Evolutionary conservation across 1,140 invertebrate species (phyloP).

Genomic region (Holcopasites calliopsidis): DNA sequence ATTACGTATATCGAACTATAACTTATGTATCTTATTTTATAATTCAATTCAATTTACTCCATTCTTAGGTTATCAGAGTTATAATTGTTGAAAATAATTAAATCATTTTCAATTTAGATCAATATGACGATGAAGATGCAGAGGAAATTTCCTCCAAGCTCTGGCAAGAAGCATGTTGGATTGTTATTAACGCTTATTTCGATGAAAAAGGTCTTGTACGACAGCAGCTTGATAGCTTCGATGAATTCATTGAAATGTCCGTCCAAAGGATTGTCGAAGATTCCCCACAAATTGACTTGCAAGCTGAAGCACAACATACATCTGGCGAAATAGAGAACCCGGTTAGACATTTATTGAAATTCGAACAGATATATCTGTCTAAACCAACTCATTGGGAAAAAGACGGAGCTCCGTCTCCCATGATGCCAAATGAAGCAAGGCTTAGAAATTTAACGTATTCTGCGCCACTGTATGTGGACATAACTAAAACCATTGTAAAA

Average conservation of each 20-base stretch:
- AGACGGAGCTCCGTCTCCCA: constrained; percentile 97
- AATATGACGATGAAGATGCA: constrained; percentile 88
- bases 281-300: constrained; percentile 97
- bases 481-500: constrained; percentile 96
- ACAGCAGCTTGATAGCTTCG: constrained; percentile 99
- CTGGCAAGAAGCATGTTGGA: constrained; percentile 99
- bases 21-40: too few species aligned
- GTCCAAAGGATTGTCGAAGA: constrained; percentile 99
- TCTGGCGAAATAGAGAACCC: constrained; percentile 95
- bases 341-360: constrained; percentile 94
- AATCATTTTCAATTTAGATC: constrained; percentile 75
- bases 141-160: constrained; percentile 96
- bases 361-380: constrained; percentile 99
- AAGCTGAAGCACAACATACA: constrained; percentile 98
- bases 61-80: too few species aligned
- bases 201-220: constrained; percentile 99
- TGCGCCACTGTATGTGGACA: constrained; percentile 98
- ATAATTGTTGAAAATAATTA: neutral
- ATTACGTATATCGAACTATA: too few species aligned
- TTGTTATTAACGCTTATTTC: constrained; percentile 99
- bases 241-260: constrained; percentile 99
- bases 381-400: constrained; percentile 99
- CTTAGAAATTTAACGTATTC: constrained; percentile 95
- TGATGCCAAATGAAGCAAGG: constrained; percentile 99
- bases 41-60: too few species aligned